phyloP scores from a whole-genome alignment of 2,113 vertebrate species.

The Symphodus melops region DNA sequence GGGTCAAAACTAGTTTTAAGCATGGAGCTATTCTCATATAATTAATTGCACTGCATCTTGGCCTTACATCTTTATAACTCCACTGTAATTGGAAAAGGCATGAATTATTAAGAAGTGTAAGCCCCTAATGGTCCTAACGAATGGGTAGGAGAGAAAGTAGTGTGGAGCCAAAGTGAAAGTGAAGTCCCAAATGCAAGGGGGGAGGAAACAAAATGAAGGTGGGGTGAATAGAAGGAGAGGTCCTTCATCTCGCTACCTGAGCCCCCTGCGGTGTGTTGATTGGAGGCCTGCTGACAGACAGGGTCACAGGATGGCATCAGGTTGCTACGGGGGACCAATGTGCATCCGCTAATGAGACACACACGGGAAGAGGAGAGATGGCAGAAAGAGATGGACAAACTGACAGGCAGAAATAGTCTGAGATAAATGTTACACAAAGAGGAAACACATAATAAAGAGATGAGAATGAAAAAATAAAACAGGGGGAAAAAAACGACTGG shows the following conservation, averaged over 20 bases:
- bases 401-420: not conserved
- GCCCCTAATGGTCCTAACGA: no score
- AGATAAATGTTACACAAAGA: not conserved
- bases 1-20: not conserved
- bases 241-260: slow-evolving; percentile 20
- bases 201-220: slow-evolving; percentile 14
- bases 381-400: slow-evolving; percentile 8
- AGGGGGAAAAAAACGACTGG: no score
- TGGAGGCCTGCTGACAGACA: slow-evolving; percentile 43
- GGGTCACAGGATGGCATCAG: slow-evolving; percentile 40
- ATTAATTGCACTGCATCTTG: not conserved
- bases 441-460: not conserved
- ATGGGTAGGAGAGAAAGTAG: not conserved
- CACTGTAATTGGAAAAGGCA: not conserved
- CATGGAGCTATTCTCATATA: not conserved
- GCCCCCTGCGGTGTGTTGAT: slow-evolving; percentile 34
- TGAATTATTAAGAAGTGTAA: no score
- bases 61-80: not conserved
- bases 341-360: slow-evolving; percentile 38
- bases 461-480: no score
- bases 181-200: not conserved
- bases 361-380: slow-evolving; percentile 8
- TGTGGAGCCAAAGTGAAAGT: not conserved
- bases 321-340: slow-evolving; percentile 46
- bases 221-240: not conserved